Evolutionary conservation across 1,140 invertebrate genomes (phyloP).

Genomic region (Drosophila willistoni): DNA sequence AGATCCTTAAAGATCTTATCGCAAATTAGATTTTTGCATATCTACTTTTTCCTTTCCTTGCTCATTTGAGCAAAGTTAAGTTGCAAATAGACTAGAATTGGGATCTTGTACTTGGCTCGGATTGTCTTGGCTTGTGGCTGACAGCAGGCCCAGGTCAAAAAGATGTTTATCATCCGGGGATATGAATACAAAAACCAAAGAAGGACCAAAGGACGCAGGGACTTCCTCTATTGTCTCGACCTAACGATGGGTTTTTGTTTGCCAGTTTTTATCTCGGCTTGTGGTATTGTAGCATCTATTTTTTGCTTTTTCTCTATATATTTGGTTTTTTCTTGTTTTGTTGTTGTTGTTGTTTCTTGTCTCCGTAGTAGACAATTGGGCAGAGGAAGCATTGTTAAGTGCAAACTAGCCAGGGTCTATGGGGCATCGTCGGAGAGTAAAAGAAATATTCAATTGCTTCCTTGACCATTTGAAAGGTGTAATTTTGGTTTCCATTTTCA

Average conservation of each 20-base stretch:
- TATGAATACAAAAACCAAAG: background rate
- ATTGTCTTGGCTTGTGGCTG: slow-evolving; percentile 67
- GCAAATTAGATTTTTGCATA: slow-evolving; percentile 73
- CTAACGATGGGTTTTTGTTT: slow-evolving; percentile 58
- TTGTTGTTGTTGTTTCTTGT: slow-evolving; percentile 19
- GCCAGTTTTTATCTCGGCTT: slow-evolving; percentile 72
- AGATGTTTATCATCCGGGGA: slow-evolving; percentile 61
- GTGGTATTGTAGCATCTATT: slow-evolving; percentile 63
- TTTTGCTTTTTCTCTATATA: slow-evolving; percentile 40
- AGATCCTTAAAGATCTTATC: slow-evolving; percentile 56
- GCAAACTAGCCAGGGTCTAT: slow-evolving; percentile 58
- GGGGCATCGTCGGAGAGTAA: slow-evolving; percentile 37
- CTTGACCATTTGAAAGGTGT: slow-evolving; percentile 77
- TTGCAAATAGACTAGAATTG: slow-evolving; percentile 49
- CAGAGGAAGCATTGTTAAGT: slow-evolving; percentile 40
- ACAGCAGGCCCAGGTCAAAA: slow-evolving; percentile 50
- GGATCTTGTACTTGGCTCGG: background rate
- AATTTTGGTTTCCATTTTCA: slow-evolving; percentile 52
- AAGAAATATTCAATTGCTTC: slow-evolving; percentile 49
- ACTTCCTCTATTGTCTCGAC: slow-evolving; percentile 50
- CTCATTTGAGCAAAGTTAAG: slow-evolving; percentile 63
- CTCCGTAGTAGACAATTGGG: slow-evolving; percentile 16
- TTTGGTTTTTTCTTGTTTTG: slow-evolving; percentile 28
- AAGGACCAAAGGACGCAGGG: background rate
- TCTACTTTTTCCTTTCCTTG: slow-evolving; percentile 55